Base-by-base conservation (phyloP, 2,113 vertebrate species). In the Mustela lutreola region DNA sequence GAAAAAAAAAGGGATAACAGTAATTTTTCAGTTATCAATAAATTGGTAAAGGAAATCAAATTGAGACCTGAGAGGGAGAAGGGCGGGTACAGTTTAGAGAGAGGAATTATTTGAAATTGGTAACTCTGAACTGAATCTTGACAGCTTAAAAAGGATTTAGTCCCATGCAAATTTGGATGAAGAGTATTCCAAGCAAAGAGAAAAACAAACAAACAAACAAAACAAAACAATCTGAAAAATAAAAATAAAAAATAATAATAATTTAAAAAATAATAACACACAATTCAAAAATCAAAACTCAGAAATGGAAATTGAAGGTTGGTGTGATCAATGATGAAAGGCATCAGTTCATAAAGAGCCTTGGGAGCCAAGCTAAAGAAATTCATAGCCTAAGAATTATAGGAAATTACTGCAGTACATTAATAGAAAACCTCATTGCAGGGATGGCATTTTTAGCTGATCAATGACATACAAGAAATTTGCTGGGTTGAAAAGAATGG, bases 21-120 rank as follows among this genome's bases (percentile, higher is more conserved):
- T 76, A 16, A 21, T 11, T 91, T 89, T 93, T 81, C 8, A 45
- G 33, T 31, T 67, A 70, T 53, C 60, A 76, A 82, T 75, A 93
- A 36, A 63, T 33, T 33, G 89, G 42, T 48, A 91, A 76, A 71
- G 45, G 10, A 86, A 93, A 95, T 10, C 39, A 79, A 97, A 48
- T 60, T 88, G n/a, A 92, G 63, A 7, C 24, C 42, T n/a, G 62
- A 79, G 33, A 33, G 82, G 36, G 22, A 71, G 15, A 56, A 78
- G 39, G 71, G 1, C 10, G 10, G 11, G 6, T 84, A n/a, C 1
- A 33, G 3, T 33, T 31, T 87, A 12, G 19, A 93, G 7, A 83
- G 18, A 80, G 11, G 26, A 15, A 78, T 92, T 89, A 70, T 94
- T 92, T 80, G 11, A 80, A 75, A 58, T 18, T 22, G 9, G 24